phyloP scores from a whole-genome alignment of 1,140 invertebrate species.

The Euwallacea similis region DNA sequence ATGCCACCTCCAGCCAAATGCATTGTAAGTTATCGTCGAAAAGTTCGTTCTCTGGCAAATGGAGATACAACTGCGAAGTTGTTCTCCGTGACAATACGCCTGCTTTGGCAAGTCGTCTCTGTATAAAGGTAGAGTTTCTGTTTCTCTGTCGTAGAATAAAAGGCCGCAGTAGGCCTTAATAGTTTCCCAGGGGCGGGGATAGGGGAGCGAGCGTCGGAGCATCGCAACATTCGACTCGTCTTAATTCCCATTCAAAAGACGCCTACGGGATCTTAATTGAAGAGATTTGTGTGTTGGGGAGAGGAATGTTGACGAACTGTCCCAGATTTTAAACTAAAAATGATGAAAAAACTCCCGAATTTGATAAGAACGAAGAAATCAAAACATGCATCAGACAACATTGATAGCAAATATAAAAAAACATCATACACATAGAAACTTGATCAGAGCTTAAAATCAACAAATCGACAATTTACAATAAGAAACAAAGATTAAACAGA shows the following conservation, averaged over 20 bases:
- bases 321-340: background rate
- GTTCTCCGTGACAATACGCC: conserved; percentile 15
- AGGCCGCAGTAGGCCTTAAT: conserved; percentile 13
- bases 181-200: conserved; percentile 8
- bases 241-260: conserved; percentile 31
- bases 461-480: too few relatives aligned
- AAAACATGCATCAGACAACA: too few relatives aligned
- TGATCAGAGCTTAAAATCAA: too few relatives aligned
- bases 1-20: background rate
- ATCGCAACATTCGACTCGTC: conserved; percentile 18
- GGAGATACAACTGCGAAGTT: conserved; percentile 1
- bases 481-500: too few relatives aligned
- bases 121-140: conserved; percentile 11
- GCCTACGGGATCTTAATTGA: conserved; percentile 18
- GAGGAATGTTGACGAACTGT: background rate
- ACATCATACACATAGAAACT: too few relatives aligned
- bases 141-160: conserved; percentile 15
- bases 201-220: conserved; percentile 8
- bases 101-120: conserved; percentile 15
- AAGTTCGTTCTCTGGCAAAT: background rate
- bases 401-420: too few relatives aligned
- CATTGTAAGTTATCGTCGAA: background rate
- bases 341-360: too few relatives aligned
- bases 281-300: background rate
- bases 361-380: too few relatives aligned